Evolutionary conservation across 1,140 invertebrate genomes (phyloP).

Genomic region (Drosophila pandora): DNA sequence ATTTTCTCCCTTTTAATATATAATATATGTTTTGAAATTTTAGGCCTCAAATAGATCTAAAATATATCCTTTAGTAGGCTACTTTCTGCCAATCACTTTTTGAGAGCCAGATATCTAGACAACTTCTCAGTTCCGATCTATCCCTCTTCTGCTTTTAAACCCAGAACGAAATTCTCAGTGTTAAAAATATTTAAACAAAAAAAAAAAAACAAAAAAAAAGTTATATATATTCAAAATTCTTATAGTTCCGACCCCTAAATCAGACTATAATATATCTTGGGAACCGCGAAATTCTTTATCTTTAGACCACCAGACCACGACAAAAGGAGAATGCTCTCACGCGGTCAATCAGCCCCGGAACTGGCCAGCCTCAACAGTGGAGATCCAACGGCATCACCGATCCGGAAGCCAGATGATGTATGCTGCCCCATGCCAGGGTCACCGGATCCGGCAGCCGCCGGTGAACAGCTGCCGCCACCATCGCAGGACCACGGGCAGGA

Average conservation of each 20-base stretch:
- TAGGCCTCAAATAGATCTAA: neutral
- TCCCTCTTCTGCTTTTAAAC: conserved; percentile 39
- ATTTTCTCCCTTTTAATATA: too few species aligned
- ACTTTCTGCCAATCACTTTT: neutral
- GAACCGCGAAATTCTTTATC: neutral
- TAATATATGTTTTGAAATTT: too few species aligned
- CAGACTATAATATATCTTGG: neutral
- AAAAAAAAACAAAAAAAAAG: neutral
- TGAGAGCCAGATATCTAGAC: neutral
- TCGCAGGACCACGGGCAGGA: conserved; percentile 11
- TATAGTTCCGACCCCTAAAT: neutral
- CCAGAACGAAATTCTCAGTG: conserved; percentile 55
- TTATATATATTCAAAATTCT: neutral
- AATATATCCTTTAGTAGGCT: neutral
- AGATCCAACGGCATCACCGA: neutral
- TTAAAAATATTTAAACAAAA: conserved; percentile 3
- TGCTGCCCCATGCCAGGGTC: neutral
- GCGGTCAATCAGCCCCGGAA: conserved; percentile 43
- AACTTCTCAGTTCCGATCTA: conserved; percentile 2
- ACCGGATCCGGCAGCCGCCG: neutral
- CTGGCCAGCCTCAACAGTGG: conserved; percentile 10
- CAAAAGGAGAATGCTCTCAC: conserved; percentile 27
- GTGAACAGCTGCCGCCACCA: neutral
- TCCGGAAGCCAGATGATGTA: neutral
- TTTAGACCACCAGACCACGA: too few species aligned